A percentile compares a stretch with the other conserved stretches of the same genome.
These are phyloP conservation scores for Ochotona princeps DNA, from an alignment of 2,113 vertebrate species.

Conservation along the genomic window DNA sequence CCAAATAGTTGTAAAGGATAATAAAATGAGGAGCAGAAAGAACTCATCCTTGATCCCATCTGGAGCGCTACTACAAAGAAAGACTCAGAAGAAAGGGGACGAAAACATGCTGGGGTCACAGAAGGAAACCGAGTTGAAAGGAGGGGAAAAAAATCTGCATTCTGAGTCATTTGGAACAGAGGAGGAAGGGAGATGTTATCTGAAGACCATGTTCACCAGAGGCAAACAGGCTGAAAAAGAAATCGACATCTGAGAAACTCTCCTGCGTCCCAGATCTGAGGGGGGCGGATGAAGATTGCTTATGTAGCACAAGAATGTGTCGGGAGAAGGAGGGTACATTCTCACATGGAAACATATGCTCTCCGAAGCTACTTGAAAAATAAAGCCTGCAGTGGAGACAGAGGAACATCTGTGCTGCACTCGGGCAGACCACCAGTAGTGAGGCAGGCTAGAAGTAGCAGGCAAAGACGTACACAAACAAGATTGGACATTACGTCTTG, in stretches of 20 bases:
- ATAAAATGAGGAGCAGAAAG: slow-evolving; percentile 71
- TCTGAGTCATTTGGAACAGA: slow-evolving; percentile 82
- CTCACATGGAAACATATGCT: slow-evolving; percentile 87
- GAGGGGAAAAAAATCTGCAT: slow-evolving; percentile 81
- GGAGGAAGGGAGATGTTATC: slow-evolving; percentile 80
- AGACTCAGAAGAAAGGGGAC: slow-evolving; percentile 79
- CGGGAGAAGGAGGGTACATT: slow-evolving; percentile 81
- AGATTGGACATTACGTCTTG: slow-evolving; percentile 81
- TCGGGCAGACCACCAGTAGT: slow-evolving; percentile 84
- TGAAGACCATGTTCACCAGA: slow-evolving; percentile 82
- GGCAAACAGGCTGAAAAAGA: slow-evolving; percentile 80
- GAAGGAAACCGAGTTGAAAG: slow-evolving; percentile 86
- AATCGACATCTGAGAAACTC: slow-evolving; percentile 82
- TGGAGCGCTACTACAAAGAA: slow-evolving; percentile 83
- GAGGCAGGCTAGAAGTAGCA: slow-evolving; percentile 78
- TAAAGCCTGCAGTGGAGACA: slow-evolving; percentile 78
- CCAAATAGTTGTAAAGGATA: slow-evolving; percentile 64
- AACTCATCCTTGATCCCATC: slow-evolving; percentile 79
- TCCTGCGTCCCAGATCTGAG: slow-evolving; percentile 82
- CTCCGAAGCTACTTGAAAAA: slow-evolving; percentile 84
- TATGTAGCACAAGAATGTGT: slow-evolving; percentile 86
- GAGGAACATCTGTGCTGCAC: slow-evolving; percentile 87
- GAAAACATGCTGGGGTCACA: slow-evolving; percentile 79
- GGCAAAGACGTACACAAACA: slow-evolving; percentile 80
- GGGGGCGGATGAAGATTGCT: slow-evolving; percentile 86